Evolutionary conservation across 1,140 invertebrate genomes (phyloP).

Genomic region (Stegodyphus dumicola): DNA sequence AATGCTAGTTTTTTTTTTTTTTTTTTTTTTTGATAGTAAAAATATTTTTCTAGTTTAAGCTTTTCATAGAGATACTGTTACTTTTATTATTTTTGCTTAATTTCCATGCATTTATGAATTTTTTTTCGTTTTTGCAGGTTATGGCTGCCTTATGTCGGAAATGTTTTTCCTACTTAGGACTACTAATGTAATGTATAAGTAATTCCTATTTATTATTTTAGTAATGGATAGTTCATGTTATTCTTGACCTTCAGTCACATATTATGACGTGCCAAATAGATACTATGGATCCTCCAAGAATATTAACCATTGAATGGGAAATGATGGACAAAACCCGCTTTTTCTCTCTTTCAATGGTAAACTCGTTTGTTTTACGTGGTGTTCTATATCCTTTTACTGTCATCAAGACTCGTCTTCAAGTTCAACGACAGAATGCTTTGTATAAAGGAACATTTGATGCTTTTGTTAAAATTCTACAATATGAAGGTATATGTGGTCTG

Average conservation of each 20-base stretch:
- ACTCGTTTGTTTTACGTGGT: slow-evolving; percentile 86
- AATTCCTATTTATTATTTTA: neutral
- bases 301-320: slow-evolving; percentile 95
- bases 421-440: slow-evolving; percentile 84
- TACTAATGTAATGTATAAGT: too few relatives aligned
- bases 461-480: slow-evolving; percentile 85
- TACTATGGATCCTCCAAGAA: slow-evolving; percentile 65
- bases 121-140: too few relatives aligned
- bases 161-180: too few relatives aligned
- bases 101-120: too few relatives aligned
- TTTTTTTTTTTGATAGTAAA: too few relatives aligned
- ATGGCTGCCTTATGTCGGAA: too few relatives aligned
- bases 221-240: neutral
- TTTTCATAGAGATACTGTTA: too few relatives aligned
- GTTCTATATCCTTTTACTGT: slow-evolving; percentile 94
- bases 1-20: too few relatives aligned
- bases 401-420: slow-evolving; percentile 96
- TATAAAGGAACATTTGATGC: slow-evolving; percentile 92
- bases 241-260: neutral
- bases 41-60: too few relatives aligned
- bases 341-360: slow-evolving; percentile 91
- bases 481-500: slow-evolving; percentile 88
- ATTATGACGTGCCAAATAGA: slow-evolving; percentile 53
- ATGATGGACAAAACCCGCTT: slow-evolving; percentile 97
- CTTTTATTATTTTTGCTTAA: too few relatives aligned